Conservation (phyloP, 2,113 vertebrate species). For the Petrocephalus zakoni region DNA sequence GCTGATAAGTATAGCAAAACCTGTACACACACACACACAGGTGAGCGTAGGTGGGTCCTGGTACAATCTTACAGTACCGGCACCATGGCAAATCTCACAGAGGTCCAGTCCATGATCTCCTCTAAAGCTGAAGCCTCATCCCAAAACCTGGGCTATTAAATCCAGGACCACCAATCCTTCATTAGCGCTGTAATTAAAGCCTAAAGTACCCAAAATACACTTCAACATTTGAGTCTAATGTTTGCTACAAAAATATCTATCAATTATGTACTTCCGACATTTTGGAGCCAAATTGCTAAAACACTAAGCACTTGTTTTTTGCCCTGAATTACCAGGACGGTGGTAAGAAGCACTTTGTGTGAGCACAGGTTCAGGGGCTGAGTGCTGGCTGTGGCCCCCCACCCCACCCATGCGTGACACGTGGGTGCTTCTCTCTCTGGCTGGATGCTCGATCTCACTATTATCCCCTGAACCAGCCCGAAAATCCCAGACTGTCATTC, state of each 20-base stretch:
- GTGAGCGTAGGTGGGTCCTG: neutral
- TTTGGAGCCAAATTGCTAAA: neutral
- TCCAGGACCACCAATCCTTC: neutral
- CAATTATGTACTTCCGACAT: neutral
- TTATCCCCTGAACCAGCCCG: neutral
- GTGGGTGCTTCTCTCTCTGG: neutral
- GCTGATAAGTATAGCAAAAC: too few species aligned
- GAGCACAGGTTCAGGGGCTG: neutral
- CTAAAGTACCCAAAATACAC: neutral
- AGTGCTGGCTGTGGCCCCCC: neutral
- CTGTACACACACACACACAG: too few species aligned
- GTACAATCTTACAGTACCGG: neutral
- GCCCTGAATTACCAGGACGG: neutral
- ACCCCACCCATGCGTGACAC: neutral
- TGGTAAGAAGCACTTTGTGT: neutral
- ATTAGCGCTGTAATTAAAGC: neutral
- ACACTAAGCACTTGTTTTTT: neutral
- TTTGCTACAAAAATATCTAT: conserved; percentile 1
- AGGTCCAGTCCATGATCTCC: neutral
- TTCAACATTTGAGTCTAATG: neutral
- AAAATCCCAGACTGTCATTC: neutral
- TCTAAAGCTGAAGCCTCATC: neutral
- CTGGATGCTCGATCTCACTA: neutral
- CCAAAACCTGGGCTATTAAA: neutral
- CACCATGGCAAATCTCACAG: neutral